A percentile compares a stretch with the other conserved stretches of the same genome.
phyloP scores from a whole-genome alignment of 1,140 invertebrate species.

The Neomicropteryx cornuta region DNA sequence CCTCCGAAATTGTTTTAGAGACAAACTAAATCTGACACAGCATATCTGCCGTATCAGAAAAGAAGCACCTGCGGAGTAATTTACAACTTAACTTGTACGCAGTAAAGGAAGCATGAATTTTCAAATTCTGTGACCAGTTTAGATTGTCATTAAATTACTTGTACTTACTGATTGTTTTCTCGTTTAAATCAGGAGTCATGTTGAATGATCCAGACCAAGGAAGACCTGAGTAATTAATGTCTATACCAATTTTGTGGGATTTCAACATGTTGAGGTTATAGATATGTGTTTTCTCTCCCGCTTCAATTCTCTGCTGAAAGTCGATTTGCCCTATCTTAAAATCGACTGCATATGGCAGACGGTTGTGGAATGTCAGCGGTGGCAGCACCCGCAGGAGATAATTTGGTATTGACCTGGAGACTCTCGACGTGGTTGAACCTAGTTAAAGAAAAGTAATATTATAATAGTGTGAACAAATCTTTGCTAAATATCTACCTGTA shows the following conservation, averaged over 20 bases:
- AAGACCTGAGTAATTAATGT: slow-evolving; percentile 56
- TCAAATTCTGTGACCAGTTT: too few relatives aligned
- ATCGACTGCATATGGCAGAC: slow-evolving; percentile 58
- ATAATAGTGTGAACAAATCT: too few relatives aligned
- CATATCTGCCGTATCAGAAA: too few relatives aligned
- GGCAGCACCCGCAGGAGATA: slow-evolving; percentile 60
- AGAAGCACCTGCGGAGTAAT: too few relatives aligned
- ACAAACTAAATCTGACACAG: too few relatives aligned
- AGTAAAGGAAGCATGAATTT: too few relatives aligned
- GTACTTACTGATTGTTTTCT: slow-evolving; percentile 45
- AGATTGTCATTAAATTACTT: too few relatives aligned
- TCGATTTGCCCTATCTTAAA: slow-evolving; percentile 39
- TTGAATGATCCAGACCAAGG: slow-evolving; percentile 62
- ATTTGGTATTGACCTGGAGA: slow-evolving; percentile 52
- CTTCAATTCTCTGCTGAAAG: slow-evolving; percentile 50
- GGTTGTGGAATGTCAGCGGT: slow-evolving; percentile 64
- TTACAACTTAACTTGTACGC: too few relatives aligned
- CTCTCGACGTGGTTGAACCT: slow-evolving; percentile 27
- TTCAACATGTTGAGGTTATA: slow-evolving; percentile 51
- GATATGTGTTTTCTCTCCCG: slow-evolving; percentile 57
- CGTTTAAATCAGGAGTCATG: slow-evolving; percentile 54
- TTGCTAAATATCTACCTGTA: too few relatives aligned
- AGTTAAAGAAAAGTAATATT: too few relatives aligned
- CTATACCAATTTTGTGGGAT: slow-evolving; percentile 47
- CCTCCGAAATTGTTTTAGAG: too few relatives aligned